Evolutionary conservation across 2,797 vertebrate species (phyloP), one percentile per base, ranked within the genome.

Genomic region (Megalops cyprinoides): DNA sequence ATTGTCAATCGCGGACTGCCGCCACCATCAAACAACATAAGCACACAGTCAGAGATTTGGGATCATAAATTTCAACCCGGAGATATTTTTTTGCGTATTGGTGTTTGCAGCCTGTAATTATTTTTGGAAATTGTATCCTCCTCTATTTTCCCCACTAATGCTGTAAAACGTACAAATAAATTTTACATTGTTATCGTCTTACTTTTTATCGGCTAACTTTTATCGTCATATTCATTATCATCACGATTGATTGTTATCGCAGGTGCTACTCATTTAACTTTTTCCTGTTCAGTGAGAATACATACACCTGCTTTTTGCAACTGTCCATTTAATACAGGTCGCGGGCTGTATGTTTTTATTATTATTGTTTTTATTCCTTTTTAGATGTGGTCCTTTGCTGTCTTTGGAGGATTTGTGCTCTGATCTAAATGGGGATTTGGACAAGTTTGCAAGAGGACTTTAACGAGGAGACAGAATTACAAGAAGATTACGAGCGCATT

Each of bases 1-100:
- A 82, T 92, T 94, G 94, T 95, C 94, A 95, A 94, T 94, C 93
- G 92, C 90, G 93, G 89, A 89, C 90, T 91, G 89, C 69, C 91
- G 89, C 93, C 92, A 91, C 92, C 92, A 94, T 87, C 91, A 89
- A 91, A 90, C 90, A 90, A 88, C 88, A 86, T 88, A 86, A 87
- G 84, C 89, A 88, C 86, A 87, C 89, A 86, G 88, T 82, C 90
- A 79, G 87, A 82, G 85, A 87, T 89, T 91, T 90, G 90, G 87
- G 84, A 87, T 85, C 92, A 90, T 92, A 90, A 88, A 91, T 92
- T 90, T 87, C 89, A 80, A 84, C 90, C 82, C 85, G 87, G 86
- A 76, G 87, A 79, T 84, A 79, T 85, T 89, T 75, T 78, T 90
- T 90, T 88, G 90, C 91, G 87, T 88, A 82, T 91, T 89, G 91